phyloP scores from a whole-genome alignment of 2,888 invertebrate genomes.

The Tenthredo scrophulariae region DNA sequence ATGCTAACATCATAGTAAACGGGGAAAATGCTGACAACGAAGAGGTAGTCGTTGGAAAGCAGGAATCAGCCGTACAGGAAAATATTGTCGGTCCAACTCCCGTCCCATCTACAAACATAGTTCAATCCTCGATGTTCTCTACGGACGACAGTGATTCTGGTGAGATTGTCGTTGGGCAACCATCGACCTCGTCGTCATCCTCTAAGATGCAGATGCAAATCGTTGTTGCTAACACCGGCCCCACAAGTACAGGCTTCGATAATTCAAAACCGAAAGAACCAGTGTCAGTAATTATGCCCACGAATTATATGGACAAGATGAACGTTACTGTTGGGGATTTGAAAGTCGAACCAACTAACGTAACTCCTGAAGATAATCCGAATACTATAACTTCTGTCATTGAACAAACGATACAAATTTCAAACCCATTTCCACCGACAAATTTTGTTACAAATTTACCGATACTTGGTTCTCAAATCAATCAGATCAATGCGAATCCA shows the following conservation, averaged over 20 bases:
- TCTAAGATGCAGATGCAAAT: constrained; percentile 66
- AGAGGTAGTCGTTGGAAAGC: constrained; percentile 68
- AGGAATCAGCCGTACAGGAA: constrained; percentile 59
- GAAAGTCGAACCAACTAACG: neutral
- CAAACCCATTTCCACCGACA: constrained; percentile 53
- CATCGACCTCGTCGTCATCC: constrained; percentile 38
- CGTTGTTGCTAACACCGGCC: constrained; percentile 67
- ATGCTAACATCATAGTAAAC: constrained; percentile 71
- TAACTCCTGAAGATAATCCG: neutral
- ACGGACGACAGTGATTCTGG: constrained; percentile 35
- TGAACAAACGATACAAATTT: constrained; percentile 54
- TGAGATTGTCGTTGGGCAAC: constrained; percentile 32
- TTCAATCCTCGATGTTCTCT: constrained; percentile 34
- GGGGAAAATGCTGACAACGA: constrained; percentile 66
- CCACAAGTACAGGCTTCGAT: constrained; percentile 54
- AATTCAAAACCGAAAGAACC: constrained; percentile 58
- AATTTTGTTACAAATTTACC: constrained; percentile 45
- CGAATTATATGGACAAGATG: constrained; percentile 61
- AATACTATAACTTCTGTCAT: constrained; percentile 21
- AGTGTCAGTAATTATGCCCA: constrained; percentile 69
- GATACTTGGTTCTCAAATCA: constrained; percentile 1
- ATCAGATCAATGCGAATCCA: constrained; percentile 31
- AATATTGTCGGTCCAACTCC: constrained; percentile 53
- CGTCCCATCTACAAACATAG: neutral
- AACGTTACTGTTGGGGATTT: constrained; percentile 40